phyloP scores from a whole-genome alignment of 2,797 vertebrate species.

The Oreortyx pictus region DNA sequence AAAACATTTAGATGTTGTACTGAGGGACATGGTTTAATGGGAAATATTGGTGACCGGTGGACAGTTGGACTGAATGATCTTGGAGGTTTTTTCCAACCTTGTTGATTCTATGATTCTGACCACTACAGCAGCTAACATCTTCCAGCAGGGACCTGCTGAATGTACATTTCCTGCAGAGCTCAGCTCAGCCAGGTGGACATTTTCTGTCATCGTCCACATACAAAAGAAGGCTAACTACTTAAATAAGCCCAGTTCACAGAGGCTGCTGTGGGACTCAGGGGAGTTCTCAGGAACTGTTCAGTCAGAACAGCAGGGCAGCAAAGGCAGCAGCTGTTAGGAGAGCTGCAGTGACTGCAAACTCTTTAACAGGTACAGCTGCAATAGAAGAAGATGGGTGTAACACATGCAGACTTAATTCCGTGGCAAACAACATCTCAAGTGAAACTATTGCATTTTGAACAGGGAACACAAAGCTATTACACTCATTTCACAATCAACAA shows the following conservation, averaged over 20 bases:
- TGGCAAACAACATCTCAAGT: background rate
- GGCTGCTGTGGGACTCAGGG: background rate
- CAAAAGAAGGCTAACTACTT: background rate
- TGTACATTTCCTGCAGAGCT: background rate
- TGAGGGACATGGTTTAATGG: no score
- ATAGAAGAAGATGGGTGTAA: background rate
- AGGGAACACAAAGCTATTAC: background rate
- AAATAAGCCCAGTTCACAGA: background rate
- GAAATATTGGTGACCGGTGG: no score
- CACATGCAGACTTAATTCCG: background rate
- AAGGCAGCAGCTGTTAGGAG: background rate
- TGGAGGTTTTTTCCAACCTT: no score
- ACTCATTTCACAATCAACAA: background rate
- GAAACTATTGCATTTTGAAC: background rate
- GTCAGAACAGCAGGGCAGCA: background rate
- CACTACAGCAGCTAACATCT: background rate
- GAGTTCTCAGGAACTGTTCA: background rate
- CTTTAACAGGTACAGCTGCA: rapidly evolving
- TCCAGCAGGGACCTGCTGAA: background rate
- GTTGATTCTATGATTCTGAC: background rate
- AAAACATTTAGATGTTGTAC: no score
- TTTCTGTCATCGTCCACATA: background rate
- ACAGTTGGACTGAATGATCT: no score
- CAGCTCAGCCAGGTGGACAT: rapidly evolving
- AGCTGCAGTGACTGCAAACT: background rate